phyloP scores from a whole-genome alignment of 1,140 invertebrate genomes.

The Andricus grossulariae region DNA sequence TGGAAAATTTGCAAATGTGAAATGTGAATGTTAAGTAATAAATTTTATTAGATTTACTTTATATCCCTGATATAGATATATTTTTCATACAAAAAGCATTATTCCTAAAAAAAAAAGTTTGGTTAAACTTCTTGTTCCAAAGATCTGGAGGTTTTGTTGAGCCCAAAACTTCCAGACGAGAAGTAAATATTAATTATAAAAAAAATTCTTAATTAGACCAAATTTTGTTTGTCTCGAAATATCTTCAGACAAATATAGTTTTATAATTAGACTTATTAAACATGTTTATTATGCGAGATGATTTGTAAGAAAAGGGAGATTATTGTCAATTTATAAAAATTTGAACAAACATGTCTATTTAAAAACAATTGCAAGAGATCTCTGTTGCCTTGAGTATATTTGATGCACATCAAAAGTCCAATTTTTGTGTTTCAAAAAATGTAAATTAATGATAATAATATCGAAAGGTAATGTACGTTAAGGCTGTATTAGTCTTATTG shows the following conservation, averaged over 20 bases:
- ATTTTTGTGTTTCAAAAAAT: too few relatives aligned
- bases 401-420: too few relatives aligned
- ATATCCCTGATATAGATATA: neutral
- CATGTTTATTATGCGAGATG: neutral
- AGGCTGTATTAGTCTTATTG: neutral
- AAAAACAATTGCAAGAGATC: neutral
- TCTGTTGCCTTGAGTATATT: neutral
- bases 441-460: too few relatives aligned
- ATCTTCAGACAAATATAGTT: neutral
- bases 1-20: neutral
- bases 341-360: neutral
- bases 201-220: neutral
- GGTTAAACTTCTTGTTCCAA: neutral
- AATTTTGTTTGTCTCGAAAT: neutral
- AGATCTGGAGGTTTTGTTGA: neutral
- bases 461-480: too few relatives aligned
- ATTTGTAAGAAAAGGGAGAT: neutral
- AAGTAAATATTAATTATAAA: neutral
- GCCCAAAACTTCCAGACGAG: neutral
- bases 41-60: neutral
- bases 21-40: neutral
- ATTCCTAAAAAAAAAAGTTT: neutral
- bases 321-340: neutral
- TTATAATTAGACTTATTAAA: neutral
- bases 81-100: conserved; percentile 2